Evolutionary conservation across 2,797 vertebrate species (phyloP).

Genomic region (Acipenser transmontanus): DNA sequence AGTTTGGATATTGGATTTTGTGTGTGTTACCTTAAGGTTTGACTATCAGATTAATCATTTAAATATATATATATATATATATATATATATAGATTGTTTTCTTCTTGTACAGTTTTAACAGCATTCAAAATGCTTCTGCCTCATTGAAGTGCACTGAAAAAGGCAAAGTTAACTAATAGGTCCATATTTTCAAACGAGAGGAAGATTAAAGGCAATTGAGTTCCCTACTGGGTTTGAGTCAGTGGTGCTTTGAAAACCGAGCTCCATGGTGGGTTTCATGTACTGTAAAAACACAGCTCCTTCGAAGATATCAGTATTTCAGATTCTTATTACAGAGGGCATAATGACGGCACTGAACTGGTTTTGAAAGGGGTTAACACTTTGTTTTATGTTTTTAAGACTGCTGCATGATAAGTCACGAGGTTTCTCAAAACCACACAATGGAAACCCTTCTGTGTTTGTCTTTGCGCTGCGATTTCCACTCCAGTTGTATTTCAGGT

Average conservation of each 20-base stretch:
- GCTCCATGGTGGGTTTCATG: slow-evolving; percentile 67
- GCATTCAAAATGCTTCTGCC: slow-evolving; percentile 53
- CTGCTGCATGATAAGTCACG: background rate
- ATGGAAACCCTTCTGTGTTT: no score
- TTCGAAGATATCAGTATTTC: slow-evolving; percentile 78
- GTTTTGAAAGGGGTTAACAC: slow-evolving; percentile 7
- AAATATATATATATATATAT: no score
- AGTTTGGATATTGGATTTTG: slow-evolving; percentile 31
- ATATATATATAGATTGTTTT: no score
- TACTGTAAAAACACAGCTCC: slow-evolving; percentile 69
- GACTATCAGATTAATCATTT: slow-evolving; percentile 31
- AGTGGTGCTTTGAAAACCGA: slow-evolving; percentile 70
- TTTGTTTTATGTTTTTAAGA: background rate
- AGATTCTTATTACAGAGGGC: slow-evolving; percentile 69
- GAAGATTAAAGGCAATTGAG: slow-evolving; percentile 76
- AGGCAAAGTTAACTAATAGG: slow-evolving; percentile 75
- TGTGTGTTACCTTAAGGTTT: slow-evolving; percentile 26
- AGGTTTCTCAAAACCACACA: no score
- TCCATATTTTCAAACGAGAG: slow-evolving; percentile 76
- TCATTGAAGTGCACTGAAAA: slow-evolving; percentile 75
- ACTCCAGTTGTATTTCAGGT: no score
- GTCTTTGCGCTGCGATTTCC: no score
- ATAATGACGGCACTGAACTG: slow-evolving; percentile 65
- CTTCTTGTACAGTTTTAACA: slow-evolving; percentile 50
- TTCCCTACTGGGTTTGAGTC: slow-evolving; percentile 69